Percentiles rank a stretch among this genome's conserved stretches.
Conservation (phyloP, 1,140 invertebrate genomes). For the Tachypleus tridentatus region DNA sequence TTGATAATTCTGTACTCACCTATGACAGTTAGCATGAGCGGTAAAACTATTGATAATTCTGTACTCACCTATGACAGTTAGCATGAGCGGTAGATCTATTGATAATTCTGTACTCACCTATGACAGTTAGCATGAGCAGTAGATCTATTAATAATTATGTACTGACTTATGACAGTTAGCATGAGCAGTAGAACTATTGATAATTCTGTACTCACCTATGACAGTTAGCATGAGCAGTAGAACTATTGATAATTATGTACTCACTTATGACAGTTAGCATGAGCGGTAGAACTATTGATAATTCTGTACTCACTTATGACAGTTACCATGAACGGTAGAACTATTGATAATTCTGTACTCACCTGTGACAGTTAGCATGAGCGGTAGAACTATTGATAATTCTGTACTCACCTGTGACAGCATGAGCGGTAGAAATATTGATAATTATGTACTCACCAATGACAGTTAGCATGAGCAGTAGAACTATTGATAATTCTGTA, state of each 20-base stretch:
- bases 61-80: conserved; percentile 18
- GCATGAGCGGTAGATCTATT: neutral
- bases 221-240: conserved; percentile 9
- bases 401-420: conserved; percentile 16
- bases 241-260: neutral
- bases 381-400: too few relatives aligned
- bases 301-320: conserved; percentile 15
- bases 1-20: conserved; percentile 8
- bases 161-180: conserved; percentile 19
- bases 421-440: too few relatives aligned
- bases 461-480: conserved; percentile 9
- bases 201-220: conserved; percentile 12
- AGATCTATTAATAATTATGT: too few relatives aligned
- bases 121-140: conserved; percentile 12
- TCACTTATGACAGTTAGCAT: conserved; percentile 18
- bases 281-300: too few relatives aligned
- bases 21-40: conserved; percentile 14
- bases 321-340: conserved; percentile 3
- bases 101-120: conserved; percentile 10
- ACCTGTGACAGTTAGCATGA: conserved; percentile 18
- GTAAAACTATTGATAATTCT: too few relatives aligned
- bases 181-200: neutral
- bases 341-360: neutral
- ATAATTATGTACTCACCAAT: conserved; percentile 11
- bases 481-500: neutral